Evolutionary conservation across 1,140 invertebrate genomes (phyloP), one percentile per base, ranked within the genome.

Genomic region (Melitaea cinxia): DNA sequence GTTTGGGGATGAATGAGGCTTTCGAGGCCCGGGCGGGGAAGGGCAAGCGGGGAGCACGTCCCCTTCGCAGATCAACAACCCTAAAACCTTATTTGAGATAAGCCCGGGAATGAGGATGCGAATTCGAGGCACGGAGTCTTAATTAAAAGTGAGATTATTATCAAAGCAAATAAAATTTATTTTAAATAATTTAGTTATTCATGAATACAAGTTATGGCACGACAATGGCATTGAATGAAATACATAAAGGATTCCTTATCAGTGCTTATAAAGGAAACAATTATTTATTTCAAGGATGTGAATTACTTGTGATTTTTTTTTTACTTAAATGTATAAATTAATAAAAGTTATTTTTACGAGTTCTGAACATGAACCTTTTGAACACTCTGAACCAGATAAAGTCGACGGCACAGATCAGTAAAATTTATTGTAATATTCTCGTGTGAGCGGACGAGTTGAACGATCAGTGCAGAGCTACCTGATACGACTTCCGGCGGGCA

Each of bases 1-100:
- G 58, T 68, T 77, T 74, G 68, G 71, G 75, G 73, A 83, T 83
- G 81, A 88, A 88, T 84, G 78, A 73, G 68, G 70, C 73, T 33
- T 70, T 66, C 59, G 73, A 75, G 72, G 75, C 75, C 78, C 79
- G 74, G 82, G 72, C 72, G 67, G 67, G 67, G 64, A 49, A 45
- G 65, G 35, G 49, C 54, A 60, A 68, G 66, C 53, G 39, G 52
- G 26, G 54, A 23, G 30, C 14, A 19, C 28, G 26, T 42, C 53
- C 39, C 49, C 63, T 52, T 24, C 33, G 26, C 62, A 77, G 85
- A 88, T 81, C 82, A 88, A 88, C 82, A 88, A 85, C 85, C 83
- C 85, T 75, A 73, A 82, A 82, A 82, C 71, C 76, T 80, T 83
- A 81, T 85, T 83, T 77, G 82, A 85, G 82, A 88, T 85, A 82